Base-by-base conservation (phyloP, 1,140 invertebrate species). In the Nebria ingens region DNA sequence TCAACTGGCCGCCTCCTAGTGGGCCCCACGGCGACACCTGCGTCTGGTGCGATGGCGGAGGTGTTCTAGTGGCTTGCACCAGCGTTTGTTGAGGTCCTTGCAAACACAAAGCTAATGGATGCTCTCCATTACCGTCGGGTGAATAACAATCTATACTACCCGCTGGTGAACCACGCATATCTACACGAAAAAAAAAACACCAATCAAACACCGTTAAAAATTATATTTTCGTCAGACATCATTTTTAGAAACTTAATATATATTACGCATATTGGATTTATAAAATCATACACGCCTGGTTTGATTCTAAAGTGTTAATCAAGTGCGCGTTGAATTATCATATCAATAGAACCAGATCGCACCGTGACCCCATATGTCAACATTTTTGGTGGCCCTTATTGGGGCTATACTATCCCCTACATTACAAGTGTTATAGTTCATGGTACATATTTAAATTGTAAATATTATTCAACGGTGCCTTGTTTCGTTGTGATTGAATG, bases 51-150 rank as follows among this genome's bases (percentile, higher is more conserved):
- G 67, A 66, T 2, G 68, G 68, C 17, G 68, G 68, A 15, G 68
- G 68, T 15, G 67, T 70, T 29, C 68, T 57, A 6, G 68, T 68
- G 11, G 68, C 68, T 58, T 70, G 68, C 1, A 70, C 67, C 49
- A 70, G 59, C 19, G 68, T 70, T 56, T 70, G 68, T 0, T 66
- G 64, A 40, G 54, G 58, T 6, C 6, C n/a, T 12, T 65, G 65
- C 42, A 70, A 51, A 54, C 68, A 69, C 0, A 70, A 58, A 0
- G 68, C 65, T 12, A 69, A 52, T 1, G 68, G 65, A 56, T 68
- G 68, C 22, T 68, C 64, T 12, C 61, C 63, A 34, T n/a, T n/a
- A 2, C 38, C 50, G 42, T 68, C 65, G 4, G 65, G 57, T 6
- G 63, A 64, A 59, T 69, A 70, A 51, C 68, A 70, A 45, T 70